Percentiles rank a stretch among this genome's conserved stretches.
Evolutionary conservation across 2,113 vertebrate species (phyloP).

Genomic region (Meleagris gallopavo): DNA sequence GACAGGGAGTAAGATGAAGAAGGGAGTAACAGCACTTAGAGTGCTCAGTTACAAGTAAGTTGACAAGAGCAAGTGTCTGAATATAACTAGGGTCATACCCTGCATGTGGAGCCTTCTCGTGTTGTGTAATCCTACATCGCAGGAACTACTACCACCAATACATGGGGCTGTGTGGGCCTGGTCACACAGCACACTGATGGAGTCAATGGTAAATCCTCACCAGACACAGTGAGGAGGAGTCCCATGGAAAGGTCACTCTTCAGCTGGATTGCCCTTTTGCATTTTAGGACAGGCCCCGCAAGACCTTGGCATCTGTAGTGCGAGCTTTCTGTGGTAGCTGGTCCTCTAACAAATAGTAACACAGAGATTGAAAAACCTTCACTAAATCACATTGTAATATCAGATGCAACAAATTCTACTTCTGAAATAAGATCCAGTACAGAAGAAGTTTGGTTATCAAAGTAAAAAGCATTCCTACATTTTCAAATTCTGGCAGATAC

Average conservation of each 20-base stretch:
- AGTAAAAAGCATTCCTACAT: not conserved
- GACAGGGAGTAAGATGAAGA: not conserved
- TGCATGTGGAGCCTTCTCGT: not conserved
- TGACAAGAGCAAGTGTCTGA: not conserved
- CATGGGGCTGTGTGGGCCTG: not conserved
- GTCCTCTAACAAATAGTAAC: not conserved
- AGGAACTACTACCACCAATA: not conserved
- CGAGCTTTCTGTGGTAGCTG: not conserved
- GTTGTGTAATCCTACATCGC: not conserved
- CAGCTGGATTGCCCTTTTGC: not conserved
- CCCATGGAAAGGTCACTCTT: not conserved
- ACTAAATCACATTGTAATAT: not conserved
- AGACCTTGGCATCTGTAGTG: not conserved
- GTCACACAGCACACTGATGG: not conserved
- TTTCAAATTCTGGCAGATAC: not conserved
- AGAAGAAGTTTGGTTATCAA: not conserved
- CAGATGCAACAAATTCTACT: not conserved
- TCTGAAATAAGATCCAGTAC: not conserved
- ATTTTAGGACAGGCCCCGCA: not conserved
- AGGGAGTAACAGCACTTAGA: not conserved
- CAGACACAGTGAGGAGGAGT: not conserved
- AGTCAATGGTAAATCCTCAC: not conserved
- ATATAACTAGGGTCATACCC: not conserved
- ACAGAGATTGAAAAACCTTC: not conserved
- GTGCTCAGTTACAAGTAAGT: not conserved